A percentile compares a stretch with the other conserved stretches of the same genome.
phyloP scores from a whole-genome alignment of 1,140 invertebrate genomes.

The Penaeus chinensis region DNA sequence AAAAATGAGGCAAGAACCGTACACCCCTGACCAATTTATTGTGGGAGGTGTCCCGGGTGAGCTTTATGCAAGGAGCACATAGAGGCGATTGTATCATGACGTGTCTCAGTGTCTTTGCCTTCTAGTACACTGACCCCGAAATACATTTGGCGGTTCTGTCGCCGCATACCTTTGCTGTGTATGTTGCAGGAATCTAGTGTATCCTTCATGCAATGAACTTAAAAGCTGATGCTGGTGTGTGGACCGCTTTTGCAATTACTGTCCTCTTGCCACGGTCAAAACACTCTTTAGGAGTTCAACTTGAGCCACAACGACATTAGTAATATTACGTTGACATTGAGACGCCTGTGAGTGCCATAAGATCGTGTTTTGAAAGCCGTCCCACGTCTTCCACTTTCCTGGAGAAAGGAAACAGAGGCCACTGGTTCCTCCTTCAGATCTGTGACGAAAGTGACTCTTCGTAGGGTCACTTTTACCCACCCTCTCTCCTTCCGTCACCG shows the following conservation, averaged over 20 bases:
- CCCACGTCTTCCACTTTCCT: background rate
- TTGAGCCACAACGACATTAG: background rate
- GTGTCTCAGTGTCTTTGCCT: slow-evolving; percentile 41
- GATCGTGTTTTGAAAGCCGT: slow-evolving; percentile 1
- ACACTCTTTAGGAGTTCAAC: no score
- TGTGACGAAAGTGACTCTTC: slow-evolving; percentile 44
- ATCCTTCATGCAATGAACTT: no score
- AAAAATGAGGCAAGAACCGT: slow-evolving; percentile 57
- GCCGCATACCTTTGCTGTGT: no score
- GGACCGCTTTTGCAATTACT: no score
- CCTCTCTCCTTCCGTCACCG: slow-evolving; percentile 19
- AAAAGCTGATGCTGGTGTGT: no score
- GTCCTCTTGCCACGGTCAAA: no score
- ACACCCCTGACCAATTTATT: slow-evolving; percentile 57
- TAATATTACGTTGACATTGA: background rate
- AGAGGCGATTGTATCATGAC: slow-evolving; percentile 16
- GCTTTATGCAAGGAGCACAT: slow-evolving; percentile 1
- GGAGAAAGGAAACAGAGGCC: background rate
- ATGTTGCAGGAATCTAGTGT: no score
- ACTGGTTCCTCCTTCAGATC: background rate
- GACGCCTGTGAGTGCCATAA: slow-evolving; percentile 5
- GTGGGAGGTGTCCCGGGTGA: background rate
- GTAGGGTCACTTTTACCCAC: slow-evolving; percentile 36
- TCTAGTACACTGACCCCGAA: slow-evolving; percentile 58
- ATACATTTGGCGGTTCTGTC: slow-evolving; percentile 43